A percentile compares a stretch with the other conserved stretches of the same genome.
These are phyloP conservation scores for Pecten maximus DNA, from an alignment of 2,888 invertebrate genomes.

Conservation along the genomic window DNA sequence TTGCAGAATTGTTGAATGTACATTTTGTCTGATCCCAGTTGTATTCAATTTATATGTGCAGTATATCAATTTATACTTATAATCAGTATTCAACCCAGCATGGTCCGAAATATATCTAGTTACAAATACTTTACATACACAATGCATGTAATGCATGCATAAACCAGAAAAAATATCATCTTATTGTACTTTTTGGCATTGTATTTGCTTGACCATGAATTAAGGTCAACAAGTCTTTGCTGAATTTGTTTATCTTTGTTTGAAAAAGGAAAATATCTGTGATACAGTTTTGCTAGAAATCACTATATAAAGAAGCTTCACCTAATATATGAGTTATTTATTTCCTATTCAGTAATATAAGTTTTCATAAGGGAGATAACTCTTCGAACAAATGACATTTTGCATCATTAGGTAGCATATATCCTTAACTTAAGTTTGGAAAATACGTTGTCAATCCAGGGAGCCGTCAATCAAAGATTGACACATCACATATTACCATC, in stretches of 20 bases:
- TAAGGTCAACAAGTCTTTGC: too few relatives aligned
- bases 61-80: not conserved
- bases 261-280: not conserved
- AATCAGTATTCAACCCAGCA: not conserved
- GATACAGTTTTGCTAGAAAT: not conserved
- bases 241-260: too few relatives aligned
- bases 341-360: not conserved
- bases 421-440: not conserved
- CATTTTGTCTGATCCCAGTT: too few relatives aligned
- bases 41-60: too few relatives aligned
- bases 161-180: not conserved
- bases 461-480: too few relatives aligned
- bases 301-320: not conserved
- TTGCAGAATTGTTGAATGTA: too few relatives aligned
- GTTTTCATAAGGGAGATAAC: not conserved
- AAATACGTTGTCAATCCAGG: too few relatives aligned
- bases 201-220: too few relatives aligned
- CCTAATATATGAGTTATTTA: not conserved
- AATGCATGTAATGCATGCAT: not conserved
- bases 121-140: not conserved
- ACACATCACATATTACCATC: not conserved
- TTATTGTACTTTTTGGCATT: not conserved
- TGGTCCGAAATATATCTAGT: not conserved
- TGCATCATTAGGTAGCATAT: not conserved
- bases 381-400: not conserved